Conservation (phyloP, 2,888 invertebrate species). For the Polyommatus icarus region DNA sequence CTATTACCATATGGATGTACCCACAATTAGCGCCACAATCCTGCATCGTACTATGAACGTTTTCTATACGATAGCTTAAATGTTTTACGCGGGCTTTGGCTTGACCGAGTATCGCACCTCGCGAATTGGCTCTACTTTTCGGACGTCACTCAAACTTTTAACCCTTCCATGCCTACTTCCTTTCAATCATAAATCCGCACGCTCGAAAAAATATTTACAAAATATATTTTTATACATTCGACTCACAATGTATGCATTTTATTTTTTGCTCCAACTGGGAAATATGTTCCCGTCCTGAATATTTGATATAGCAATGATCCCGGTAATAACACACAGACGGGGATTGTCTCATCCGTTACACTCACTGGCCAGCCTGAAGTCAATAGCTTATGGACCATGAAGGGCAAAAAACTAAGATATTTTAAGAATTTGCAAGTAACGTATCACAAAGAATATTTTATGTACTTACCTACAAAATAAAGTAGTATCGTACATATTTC, state of each 20-base stretch:
- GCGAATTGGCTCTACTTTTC: too few relatives aligned
- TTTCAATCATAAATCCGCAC: neutral
- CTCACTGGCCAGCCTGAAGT: neutral
- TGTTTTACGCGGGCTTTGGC: too few relatives aligned
- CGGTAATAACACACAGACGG: conserved; percentile 1
- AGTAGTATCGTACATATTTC: neutral
- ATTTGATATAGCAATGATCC: conserved; percentile 4
- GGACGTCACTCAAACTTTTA: neutral
- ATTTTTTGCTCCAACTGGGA: neutral
- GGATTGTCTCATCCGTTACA: neutral
- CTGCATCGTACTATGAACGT: too few relatives aligned
- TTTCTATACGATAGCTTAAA: too few relatives aligned
- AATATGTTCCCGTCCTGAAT: conserved; percentile 15
- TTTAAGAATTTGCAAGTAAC: neutral
- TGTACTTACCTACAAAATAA: neutral
- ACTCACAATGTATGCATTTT: conserved; percentile 7
- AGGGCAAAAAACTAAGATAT: neutral
- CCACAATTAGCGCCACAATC: too few relatives aligned
- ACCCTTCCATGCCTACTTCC: neutral
- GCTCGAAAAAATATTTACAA: conserved; percentile 6
- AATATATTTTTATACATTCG: neutral
- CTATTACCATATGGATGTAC: too few relatives aligned
- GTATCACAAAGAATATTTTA: neutral
- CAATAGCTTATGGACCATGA: neutral
- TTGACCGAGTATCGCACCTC: too few relatives aligned